Evolutionary conservation across 2,113 vertebrate genomes (phyloP).

Genomic region (Megaceryle maxima): DNA sequence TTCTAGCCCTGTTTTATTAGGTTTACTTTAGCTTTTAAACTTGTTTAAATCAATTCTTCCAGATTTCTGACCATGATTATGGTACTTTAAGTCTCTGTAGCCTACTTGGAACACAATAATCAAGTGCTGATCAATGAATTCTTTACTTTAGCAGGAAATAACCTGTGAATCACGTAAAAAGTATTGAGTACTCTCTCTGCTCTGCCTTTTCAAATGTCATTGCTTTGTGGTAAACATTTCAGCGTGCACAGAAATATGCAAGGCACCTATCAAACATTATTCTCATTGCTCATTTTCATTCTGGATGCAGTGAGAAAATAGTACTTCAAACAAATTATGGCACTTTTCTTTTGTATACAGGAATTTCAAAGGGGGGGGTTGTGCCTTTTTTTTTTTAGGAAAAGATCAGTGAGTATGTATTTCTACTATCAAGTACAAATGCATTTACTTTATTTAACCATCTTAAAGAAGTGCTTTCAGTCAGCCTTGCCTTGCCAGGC

Average conservation of each 20-base stretch:
- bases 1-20: not conserved
- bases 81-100: not conserved
- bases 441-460: not conserved
- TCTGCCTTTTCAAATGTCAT: not conserved
- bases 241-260: not conserved
- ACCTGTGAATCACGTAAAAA: not conserved
- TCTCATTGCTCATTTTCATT: not conserved
- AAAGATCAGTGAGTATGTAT: not conserved
- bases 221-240: not conserved
- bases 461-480: not conserved
- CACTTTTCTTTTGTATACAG: not conserved
- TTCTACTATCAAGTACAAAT: not conserved
- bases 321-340: not conserved
- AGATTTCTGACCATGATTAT: not conserved
- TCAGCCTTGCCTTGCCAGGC: not conserved
- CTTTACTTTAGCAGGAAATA: not conserved
- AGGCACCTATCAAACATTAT: not conserved
- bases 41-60: slow-evolving; percentile 1
- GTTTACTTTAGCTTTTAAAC: not conserved
- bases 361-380: not conserved
- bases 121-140: not conserved
- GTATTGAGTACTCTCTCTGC: not conserved
- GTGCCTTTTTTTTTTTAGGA: not conserved
- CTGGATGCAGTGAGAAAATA: not conserved
- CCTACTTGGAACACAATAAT: not conserved